Base-by-base conservation (phyloP, 2,113 vertebrate genomes). In the Rhinichthys klamathensis region DNA sequence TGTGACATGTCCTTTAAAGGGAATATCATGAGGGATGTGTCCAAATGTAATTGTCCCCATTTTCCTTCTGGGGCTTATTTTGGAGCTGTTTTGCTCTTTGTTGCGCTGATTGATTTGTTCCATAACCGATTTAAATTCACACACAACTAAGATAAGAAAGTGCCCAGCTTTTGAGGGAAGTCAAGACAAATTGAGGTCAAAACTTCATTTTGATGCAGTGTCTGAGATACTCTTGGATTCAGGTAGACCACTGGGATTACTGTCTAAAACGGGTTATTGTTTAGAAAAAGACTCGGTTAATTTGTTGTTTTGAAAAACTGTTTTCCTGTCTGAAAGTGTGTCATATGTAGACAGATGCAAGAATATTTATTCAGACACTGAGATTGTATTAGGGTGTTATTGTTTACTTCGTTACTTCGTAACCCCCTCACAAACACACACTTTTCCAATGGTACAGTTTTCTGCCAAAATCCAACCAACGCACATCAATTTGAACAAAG, bases 281-380 rank as follows among this genome's bases (percentile, higher is more conserved):
- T 30, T 30, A 27, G 10, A 58, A 89, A 88, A 92, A 74, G 13
- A 27, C 23, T 92, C 90, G 78, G 86, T 86, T 90, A 90, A 93
- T 93, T 91, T 92, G 90, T 91, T 93, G 82, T 91, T 92, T 84
- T 72, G 84, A 85, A 94, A 90, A 90, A 82, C 86, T 93, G 94
- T 94, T 92, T 94, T 94, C 90, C 91, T 87, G 23, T 85, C 85
- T 90, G 89, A 90, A 92, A 93, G 92, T 91, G 89, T 94, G 93
- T 94, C 93, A 93, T 90, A 91, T 91, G 90, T 92, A 92, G 93
- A 95, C 93, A 93, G 90, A 93, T 92, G 65, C 91, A 94, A 90
- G 94, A 93, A 94, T 94, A 94, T 94, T 94, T 93, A 95, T 94
- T 92, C 89, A 89, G 88, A 90, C 91, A 91, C 92, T 93, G 90